Evolutionary conservation across 2,888 invertebrate genomes (phyloP), one percentile per base, ranked within the genome.

Genomic region (Torymus aiolomorphi): DNA sequence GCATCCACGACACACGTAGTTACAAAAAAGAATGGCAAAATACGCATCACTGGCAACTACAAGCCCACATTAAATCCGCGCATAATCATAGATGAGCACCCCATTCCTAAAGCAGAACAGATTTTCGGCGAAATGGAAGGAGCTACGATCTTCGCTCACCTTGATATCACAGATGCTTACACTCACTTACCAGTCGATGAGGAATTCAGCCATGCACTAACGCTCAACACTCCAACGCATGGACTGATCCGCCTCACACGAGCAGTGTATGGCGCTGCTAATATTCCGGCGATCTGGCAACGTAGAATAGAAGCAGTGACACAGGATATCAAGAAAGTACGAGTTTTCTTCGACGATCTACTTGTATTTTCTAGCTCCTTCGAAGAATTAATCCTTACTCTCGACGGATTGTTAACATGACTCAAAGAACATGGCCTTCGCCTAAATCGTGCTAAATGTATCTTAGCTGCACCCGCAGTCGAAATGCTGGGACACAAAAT

Each of bases 71-170:
- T n/a, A n/a, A n/a, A n/a, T 42, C 78, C 69, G 4, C 63, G 71
- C 8, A 80, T 82, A 2, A 76, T 80, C 24, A 56, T 80, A 5
- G 82, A 80, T 24, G 80, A 82, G 14, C 66, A 82, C n/a, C 74
- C 74, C 0, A 78, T 80, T 31, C 74, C 80, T 0, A 79, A 76
- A 51, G n/a, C 42, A 1, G 80, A 80, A 11, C 62, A 76, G 20
- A 10, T 82, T n/a, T 78, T 82, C 56, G 76, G 71, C 54, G 4
- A 61, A 18, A 80, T 80, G 78, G 54, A 52, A 13, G 76, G 79
- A 2, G 69, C 76, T 8, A 63, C 0, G 4, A 42, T 79, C 0
- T 81, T 76, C 31, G 67, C 51, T 16, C 66, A 71, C 51, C 20
- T 65, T 1, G 77, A 77, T 14, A 63, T 77, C 8, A 71, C 72